These are phyloP conservation scores for Gymnothorax javanicus DNA, from an alignment of 2,797 vertebrate species.

Conservation along the genomic window DNA sequence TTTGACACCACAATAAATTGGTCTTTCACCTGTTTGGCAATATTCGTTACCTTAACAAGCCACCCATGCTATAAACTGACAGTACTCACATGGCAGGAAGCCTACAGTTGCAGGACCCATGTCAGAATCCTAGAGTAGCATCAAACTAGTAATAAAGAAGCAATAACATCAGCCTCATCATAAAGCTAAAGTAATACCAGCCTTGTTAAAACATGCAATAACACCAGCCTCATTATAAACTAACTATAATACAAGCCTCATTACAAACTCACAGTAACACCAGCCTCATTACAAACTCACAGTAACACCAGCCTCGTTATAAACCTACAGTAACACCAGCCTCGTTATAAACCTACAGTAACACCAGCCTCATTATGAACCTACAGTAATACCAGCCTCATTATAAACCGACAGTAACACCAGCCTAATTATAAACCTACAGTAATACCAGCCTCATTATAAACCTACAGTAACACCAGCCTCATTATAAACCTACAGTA, in stretches of 20 bases:
- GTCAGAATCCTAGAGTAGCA: too few species aligned
- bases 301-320: not conserved
- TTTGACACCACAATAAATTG: not conserved
- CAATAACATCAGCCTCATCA: too few species aligned
- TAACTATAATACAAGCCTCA: not conserved
- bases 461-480: too few species aligned
- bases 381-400: not conserved
- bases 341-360: not conserved
- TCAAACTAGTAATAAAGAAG: too few species aligned
- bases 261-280: not conserved
- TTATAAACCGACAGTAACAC: not conserved
- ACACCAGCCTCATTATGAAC: too few species aligned
- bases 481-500: too few species aligned
- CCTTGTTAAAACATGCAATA: too few species aligned
- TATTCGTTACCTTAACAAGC: not conserved
- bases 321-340: not conserved
- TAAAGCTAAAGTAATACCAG: too few species aligned
- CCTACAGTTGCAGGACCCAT: too few species aligned
- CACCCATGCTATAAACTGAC: not conserved
- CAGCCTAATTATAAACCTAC: not conserved
- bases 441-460: not conserved
- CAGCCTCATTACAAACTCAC: not conserved
- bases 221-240: not conserved
- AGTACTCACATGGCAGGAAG: too few species aligned
- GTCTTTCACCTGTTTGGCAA: not conserved